Evolutionary conservation across 2,113 vertebrate genomes (phyloP).

Genomic region (Circaetus cinerascens): DNA sequence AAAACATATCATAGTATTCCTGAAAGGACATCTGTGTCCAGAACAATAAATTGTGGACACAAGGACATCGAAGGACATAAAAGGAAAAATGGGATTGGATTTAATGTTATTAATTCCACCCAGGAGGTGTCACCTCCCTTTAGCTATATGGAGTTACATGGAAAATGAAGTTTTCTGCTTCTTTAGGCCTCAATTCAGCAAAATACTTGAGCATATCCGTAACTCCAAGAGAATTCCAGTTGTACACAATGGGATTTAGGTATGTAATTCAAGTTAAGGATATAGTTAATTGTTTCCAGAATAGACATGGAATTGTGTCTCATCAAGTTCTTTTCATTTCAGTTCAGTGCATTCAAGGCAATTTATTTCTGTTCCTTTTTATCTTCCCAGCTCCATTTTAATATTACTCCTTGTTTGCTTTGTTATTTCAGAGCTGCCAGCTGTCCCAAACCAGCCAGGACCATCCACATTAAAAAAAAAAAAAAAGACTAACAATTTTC

Average conservation of each 20-base stretch:
- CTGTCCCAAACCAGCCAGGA: neutral
- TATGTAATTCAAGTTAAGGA: neutral
- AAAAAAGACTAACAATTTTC: neutral
- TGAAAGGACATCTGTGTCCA: neutral
- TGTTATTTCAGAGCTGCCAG: neutral
- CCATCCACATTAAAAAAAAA: neutral
- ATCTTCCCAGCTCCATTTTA: neutral
- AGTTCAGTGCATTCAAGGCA: neutral
- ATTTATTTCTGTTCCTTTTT: neutral
- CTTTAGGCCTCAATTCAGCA: neutral
- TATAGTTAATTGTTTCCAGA: neutral
- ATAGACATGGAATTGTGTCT: neutral
- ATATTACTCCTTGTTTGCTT: neutral
- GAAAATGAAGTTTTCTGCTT: neutral
- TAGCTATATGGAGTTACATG: neutral
- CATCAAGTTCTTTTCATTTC: neutral
- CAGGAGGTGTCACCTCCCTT: neutral
- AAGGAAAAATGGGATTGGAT: neutral
- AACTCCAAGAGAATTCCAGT: neutral
- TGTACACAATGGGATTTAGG: neutral
- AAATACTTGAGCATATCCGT: neutral
- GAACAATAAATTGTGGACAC: neutral
- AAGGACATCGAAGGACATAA: neutral
- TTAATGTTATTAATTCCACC: neutral
- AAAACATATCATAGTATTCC: neutral